Conservation (phyloP, 2,797 vertebrate genomes). For the Bucorvus abyssinicus region DNA sequence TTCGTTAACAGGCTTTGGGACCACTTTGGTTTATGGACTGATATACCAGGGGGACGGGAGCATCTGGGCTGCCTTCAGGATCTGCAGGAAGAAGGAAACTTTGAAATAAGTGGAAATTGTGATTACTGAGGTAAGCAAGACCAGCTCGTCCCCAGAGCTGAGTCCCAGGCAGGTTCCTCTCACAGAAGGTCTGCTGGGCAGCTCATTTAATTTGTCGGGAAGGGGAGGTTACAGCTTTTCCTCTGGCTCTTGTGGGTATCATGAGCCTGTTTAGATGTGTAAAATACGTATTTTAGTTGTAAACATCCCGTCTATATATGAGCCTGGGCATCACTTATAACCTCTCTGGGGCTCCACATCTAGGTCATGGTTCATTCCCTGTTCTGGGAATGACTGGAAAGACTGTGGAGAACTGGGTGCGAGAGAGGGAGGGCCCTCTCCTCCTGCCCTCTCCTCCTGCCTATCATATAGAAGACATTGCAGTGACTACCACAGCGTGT, state of each 20-base stretch:
- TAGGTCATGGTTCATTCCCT: no score
- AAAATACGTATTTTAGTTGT: background rate
- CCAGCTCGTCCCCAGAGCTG: background rate
- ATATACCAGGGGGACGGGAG: background rate
- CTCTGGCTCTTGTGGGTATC: background rate
- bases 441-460: no score
- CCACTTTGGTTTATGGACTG: constrained; percentile 2
- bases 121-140: background rate
- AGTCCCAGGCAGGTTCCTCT: background rate
- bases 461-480: no score
- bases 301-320: background rate
- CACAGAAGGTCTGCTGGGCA: background rate
- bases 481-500: no score
- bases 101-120: background rate
- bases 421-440: no score
- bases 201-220: accelerated
- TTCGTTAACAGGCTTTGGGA: background rate
- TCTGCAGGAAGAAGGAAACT: background rate
- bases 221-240: background rate
- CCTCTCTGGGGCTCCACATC: background rate
- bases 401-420: background rate
- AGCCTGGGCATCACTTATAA: background rate
- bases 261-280: no score
- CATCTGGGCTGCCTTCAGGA: background rate
- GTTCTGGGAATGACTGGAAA: background rate